A percentile compares a stretch with the other conserved stretches of the same genome.
Evolutionary conservation across 2,113 vertebrate genomes (phyloP).

Genomic region (Crotalus horridus): DNA sequence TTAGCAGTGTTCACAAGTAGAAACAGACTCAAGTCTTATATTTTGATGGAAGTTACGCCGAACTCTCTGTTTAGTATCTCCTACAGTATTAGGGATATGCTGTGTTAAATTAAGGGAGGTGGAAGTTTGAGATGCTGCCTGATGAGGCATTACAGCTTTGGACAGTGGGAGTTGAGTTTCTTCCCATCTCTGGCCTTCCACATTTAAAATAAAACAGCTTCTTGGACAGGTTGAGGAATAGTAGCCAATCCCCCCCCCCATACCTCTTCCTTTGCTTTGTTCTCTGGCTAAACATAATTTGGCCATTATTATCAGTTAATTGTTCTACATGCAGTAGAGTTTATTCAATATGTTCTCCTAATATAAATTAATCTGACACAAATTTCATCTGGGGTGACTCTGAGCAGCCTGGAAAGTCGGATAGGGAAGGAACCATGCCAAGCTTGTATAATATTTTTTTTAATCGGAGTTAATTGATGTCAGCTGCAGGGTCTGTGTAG

Average conservation of each 20-base stretch:
- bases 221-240: background rate
- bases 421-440: constrained; percentile 6
- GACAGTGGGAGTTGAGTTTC: background rate
- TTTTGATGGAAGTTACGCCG: background rate
- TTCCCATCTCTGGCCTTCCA: background rate
- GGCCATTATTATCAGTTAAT: background rate
- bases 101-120: background rate
- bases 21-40: background rate
- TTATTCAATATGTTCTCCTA: constrained; percentile 21
- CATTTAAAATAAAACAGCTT: background rate
- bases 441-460: constrained; percentile 49
- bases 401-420: constrained; percentile 7
- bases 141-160: background rate
- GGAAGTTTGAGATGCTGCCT: background rate
- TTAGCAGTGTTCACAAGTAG: background rate
- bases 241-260: background rate
- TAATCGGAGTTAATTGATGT: constrained; percentile 55
- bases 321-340: background rate
- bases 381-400: constrained; percentile 18
- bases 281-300: background rate
- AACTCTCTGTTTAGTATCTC: background rate
- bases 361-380: constrained; percentile 29
- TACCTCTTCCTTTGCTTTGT: background rate
- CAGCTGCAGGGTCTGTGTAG: constrained; percentile 23
- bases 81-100: background rate